phyloP scores from a whole-genome alignment of 2,797 vertebrate species.

The Sebastes matsubarae region DNA sequence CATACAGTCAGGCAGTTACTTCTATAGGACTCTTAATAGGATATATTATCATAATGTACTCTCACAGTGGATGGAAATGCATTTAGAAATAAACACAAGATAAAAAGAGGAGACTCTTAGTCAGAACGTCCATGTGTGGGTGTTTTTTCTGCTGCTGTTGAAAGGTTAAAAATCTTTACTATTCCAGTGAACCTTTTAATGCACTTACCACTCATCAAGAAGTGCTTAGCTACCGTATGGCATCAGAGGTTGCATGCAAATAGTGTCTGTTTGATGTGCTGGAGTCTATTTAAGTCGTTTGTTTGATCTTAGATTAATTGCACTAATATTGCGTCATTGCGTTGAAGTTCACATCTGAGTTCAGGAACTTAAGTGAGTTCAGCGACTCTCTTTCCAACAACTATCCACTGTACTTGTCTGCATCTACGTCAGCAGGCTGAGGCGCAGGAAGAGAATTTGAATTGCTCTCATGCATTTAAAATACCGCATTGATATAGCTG shows the following conservation, averaged over 20 bases:
- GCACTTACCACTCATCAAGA: constrained; percentile 31
- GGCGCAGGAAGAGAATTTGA: background rate
- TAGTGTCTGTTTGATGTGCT: constrained; percentile 11
- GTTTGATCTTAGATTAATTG: constrained; percentile 5
- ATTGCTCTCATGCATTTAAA: background rate
- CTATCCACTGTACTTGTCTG: background rate
- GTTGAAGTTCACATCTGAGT: background rate
- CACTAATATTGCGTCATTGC: background rate
- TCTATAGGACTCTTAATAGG: background rate
- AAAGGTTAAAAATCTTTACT: background rate
- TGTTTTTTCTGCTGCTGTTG: background rate
- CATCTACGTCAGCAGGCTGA: background rate
- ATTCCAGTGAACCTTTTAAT: background rate
- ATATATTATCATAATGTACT: background rate
- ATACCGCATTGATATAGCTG: background rate
- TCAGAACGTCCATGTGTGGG: background rate
- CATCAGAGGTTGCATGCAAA: constrained; percentile 14
- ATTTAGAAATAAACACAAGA: background rate
- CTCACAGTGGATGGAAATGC: background rate
- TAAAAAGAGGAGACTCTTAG: background rate
- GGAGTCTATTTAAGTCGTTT: background rate
- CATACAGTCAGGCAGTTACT: background rate
- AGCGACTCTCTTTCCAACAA: background rate
- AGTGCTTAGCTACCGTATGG: background rate
- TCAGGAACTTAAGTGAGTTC: background rate